phyloP scores from a whole-genome alignment of 2,888 invertebrate genomes.

The Tetheella fluctuosa region DNA sequence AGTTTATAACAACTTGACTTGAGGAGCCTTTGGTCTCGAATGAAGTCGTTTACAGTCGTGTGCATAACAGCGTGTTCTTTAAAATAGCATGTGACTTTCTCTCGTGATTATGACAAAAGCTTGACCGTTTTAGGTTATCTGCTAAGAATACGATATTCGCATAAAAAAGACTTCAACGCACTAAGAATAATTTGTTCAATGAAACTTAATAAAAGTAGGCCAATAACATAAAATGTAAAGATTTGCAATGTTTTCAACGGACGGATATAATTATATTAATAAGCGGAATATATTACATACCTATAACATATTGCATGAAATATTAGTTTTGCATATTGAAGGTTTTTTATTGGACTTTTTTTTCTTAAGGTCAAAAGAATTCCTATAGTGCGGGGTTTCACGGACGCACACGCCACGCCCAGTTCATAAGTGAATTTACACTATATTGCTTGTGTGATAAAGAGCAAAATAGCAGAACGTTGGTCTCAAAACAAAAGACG shows the following conservation, averaged over 20 bases:
- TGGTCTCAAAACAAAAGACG: too few relatives aligned
- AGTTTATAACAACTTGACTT: neutral
- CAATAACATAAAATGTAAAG: constrained; percentile 31
- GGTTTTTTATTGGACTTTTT: neutral
- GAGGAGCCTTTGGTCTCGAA: neutral
- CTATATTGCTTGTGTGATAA: too few relatives aligned
- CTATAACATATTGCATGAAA: constrained; percentile 19
- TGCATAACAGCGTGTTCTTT: neutral
- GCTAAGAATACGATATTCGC: neutral
- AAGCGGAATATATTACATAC: constrained; percentile 26
- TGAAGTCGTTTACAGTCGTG: neutral
- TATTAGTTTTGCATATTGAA: constrained; percentile 5
- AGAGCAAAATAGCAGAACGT: too few relatives aligned
- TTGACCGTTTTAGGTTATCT: constrained; percentile 6
- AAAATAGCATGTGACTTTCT: constrained; percentile 2
- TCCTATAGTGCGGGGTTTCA: too few relatives aligned
- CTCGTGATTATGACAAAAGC: constrained; percentile 6
- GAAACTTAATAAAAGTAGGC: constrained; percentile 27
- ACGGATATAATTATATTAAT: constrained; percentile 37
- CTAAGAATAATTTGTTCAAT: neutral
- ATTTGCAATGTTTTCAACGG: constrained; percentile 25
- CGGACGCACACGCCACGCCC: too few relatives aligned
- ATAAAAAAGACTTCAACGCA: constrained; percentile 13
- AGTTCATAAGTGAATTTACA: too few relatives aligned
- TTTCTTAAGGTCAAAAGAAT: too few relatives aligned